Evolutionary conservation across 2,113 vertebrate genomes (phyloP), one percentile per base, ranked within the genome.

Genomic region (Edolisoma coerulescens): DNA sequence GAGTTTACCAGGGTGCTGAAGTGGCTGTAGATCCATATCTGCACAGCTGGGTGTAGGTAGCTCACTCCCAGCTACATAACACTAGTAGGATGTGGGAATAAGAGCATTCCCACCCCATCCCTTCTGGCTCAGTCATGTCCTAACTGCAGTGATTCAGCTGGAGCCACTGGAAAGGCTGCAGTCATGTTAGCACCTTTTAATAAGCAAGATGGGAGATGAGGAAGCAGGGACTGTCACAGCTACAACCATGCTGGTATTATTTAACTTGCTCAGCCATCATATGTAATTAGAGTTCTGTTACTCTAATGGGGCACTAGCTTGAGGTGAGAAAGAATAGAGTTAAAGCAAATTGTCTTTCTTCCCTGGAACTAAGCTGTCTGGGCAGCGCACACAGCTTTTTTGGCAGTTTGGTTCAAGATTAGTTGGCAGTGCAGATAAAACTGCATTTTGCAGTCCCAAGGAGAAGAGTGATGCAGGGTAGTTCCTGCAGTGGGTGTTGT

Each of bases 1-100:
- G 57, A 61, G 23, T 44, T 79, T 85, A 61, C 10, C 21, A 76
- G 28, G 9, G 22, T 91, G 74, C 74, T 87, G 57, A 75, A 94
- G 84, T 85, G 44, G 33, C 87, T 89, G 70, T 30, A 68, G 35
- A 56, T 91, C 69, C 32, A 0, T 78, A 54, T 87, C 70, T 91
- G 90, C 87, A 79, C 93, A 97, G 92, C 92, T 94, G 94, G 90
- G 49, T 87, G 87, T 90, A 94, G 92, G 96, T 95, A 93, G 90
- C 67, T 85, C 41, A 1, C 37, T 93, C 92, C 69, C 61, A 87
- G 92, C 70, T 37, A 90, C 37, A 26, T 76, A 90, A 68, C 67
- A 30, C 53, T 14, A 57, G 92, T 82, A 67, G 94, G 87, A 93
- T 85, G 95, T 95, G 82, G 90, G 63, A 93, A 91, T 54, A 71